Base-by-base conservation (phyloP, 2,888 invertebrate genomes). In the Drosophila testacea region DNA sequence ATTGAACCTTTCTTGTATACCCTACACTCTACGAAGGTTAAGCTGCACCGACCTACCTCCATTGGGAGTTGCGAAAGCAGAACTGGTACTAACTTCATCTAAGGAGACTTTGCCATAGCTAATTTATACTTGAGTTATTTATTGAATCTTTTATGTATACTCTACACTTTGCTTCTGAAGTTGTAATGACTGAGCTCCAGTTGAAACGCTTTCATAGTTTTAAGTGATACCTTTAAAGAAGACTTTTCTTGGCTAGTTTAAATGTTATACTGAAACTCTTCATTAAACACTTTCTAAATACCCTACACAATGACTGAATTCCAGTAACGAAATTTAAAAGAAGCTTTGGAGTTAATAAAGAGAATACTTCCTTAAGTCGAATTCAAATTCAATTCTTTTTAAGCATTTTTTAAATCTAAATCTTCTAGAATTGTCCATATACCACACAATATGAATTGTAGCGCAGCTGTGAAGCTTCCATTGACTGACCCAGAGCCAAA, bases 401-500 rank as follows among this genome's bases (percentile, higher is more conserved):
- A 2, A 0, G 2, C 9, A 34, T 9, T 34, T 7, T 1, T 16
- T 16, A 10, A 9, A 4, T 47, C 5, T 32, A 16, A 16, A 16
- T 16, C 6, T 42, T 11, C 5, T 4, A 4, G 28, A 38, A 13
- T 13, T 27, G 11, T 4, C 2, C 27, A 69, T 56, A 69, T 52
- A 13, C 51, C 55, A 2, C 0, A 7, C 3, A 7, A 13, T 42
- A 54, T 16, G 3, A 4, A 5, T 0, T 59, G 68, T 52, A 81
- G 79, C 36, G 79, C 51, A 67, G 27, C n/a, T 57, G 22, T 41
- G 50, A 44, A 61, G 54, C 78, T 63, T 56, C 39, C 57, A 64
- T 48, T 68, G 74, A 65, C 34, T 54, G 71, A 78, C 66, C 76
- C 65, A 69, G 67, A 69, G 75, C 72, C 77, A 71, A 71, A 46